Conservation (phyloP, 2,113 vertebrate genomes). For the Symphodus melops region DNA sequence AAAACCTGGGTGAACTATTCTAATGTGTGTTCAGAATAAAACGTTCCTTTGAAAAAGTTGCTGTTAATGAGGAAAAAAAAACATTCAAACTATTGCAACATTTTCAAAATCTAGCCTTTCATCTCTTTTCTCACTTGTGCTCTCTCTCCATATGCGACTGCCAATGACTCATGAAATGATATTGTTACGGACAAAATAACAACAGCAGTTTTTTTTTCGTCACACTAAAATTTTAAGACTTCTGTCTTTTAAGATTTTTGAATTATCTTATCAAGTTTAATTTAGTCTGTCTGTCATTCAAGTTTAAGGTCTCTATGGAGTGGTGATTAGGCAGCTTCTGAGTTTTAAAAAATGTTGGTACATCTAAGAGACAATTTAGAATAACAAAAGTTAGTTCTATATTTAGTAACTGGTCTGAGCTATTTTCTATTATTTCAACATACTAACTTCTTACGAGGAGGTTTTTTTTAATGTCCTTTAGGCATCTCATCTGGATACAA, state of each 20-base stretch:
- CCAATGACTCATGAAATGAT: background rate
- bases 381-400: no score
- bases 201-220: background rate
- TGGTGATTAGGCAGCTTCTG: background rate
- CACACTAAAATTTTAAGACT: background rate
- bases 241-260: background rate
- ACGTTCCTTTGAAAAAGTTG: background rate
- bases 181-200: background rate
- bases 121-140: background rate
- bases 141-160: background rate
- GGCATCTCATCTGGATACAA: no score
- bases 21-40: background rate
- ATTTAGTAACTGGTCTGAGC: no score
- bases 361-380: no score
- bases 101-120: background rate
- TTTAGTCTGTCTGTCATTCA: background rate
- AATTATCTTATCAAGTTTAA: background rate
- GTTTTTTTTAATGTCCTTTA: no score
- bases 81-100: background rate
- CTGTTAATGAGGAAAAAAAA: constrained; percentile 10
- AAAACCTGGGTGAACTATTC: background rate
- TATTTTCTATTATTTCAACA: no score
- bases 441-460: no score
- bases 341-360: background rate
- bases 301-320: background rate